Conservation (phyloP, 2,888 invertebrate genomes). For the Trachelus troglodyta region DNA sequence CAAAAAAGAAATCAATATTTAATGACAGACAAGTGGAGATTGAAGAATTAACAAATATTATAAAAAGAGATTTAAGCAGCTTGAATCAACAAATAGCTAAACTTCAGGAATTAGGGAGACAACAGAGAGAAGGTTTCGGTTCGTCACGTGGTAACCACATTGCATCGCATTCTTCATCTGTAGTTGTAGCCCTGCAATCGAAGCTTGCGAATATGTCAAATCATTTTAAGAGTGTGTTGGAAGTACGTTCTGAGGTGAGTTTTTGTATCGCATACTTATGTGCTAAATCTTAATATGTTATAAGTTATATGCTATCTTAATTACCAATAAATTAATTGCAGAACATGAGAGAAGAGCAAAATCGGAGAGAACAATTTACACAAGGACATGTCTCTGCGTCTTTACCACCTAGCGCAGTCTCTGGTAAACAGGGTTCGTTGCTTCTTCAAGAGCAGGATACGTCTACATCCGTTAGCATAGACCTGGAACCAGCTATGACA, state of each 20-base stretch:
- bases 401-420: conserved; percentile 72
- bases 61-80: conserved; percentile 94
- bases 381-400: conserved; percentile 74
- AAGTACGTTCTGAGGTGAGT: conserved; percentile 90
- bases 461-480: conserved; percentile 76
- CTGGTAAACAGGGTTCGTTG: conserved; percentile 66
- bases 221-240: conserved; percentile 96
- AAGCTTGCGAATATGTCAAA: conserved; percentile 97
- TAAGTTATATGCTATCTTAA: conserved; percentile 13
- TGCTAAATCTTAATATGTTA: neutral
- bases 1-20: conserved; percentile 97
- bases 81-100: conserved; percentile 98
- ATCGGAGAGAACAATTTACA: conserved; percentile 91
- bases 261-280: neutral
- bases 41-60: conserved; percentile 96
- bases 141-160: conserved; percentile 78
- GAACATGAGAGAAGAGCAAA: conserved; percentile 96
- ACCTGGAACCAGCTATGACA: conserved; percentile 77
- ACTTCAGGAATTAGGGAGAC: conserved; percentile 83
- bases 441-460: conserved; percentile 60
- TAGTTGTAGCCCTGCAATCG: conserved; percentile 92
- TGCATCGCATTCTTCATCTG: conserved; percentile 91
- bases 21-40: conserved; percentile 97
- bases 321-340: conserved; percentile 45
- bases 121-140: conserved; percentile 70